phyloP scores from a whole-genome alignment of 2,113 vertebrate genomes.

The Epinephelus lanceolatus region DNA sequence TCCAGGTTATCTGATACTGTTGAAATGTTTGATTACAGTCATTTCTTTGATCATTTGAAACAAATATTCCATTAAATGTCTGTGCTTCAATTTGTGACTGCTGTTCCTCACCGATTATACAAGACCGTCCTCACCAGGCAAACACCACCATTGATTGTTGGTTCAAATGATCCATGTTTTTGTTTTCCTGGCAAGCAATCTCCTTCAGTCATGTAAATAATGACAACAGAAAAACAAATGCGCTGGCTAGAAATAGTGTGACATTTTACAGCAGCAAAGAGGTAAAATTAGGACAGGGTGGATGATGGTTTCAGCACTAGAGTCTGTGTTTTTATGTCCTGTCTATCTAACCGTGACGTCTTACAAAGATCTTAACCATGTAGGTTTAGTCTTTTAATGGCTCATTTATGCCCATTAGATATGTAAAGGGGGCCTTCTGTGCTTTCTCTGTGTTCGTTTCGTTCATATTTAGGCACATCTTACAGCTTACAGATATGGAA shows the following conservation, averaged over 20 bases:
- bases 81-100: not conserved
- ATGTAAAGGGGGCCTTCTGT: too few relatives aligned
- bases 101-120: not conserved
- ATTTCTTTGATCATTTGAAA: not conserved
- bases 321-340: not conserved
- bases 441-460: too few relatives aligned
- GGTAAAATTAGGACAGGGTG: not conserved
- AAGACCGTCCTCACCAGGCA: not conserved
- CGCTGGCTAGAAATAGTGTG: not conserved
- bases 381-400: too few relatives aligned
- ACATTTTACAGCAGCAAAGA: slow-evolving; percentile 13
- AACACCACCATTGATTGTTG: not conserved
- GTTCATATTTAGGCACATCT: too few relatives aligned
- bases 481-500: too few relatives aligned
- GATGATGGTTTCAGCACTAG: slow-evolving; percentile 1
- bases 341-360: not conserved
- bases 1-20: not conserved
- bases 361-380: too few relatives aligned
- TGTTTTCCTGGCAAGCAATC: not conserved
- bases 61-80: not conserved
- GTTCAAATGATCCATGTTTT: too few relatives aligned
- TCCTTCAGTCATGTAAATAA: not conserved
- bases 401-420: too few relatives aligned
- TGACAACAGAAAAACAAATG: not conserved
- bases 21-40: not conserved